These are phyloP conservation scores for Acleris sparsana DNA, from an alignment of 2,888 invertebrate species.

Conservation along the genomic window DNA sequence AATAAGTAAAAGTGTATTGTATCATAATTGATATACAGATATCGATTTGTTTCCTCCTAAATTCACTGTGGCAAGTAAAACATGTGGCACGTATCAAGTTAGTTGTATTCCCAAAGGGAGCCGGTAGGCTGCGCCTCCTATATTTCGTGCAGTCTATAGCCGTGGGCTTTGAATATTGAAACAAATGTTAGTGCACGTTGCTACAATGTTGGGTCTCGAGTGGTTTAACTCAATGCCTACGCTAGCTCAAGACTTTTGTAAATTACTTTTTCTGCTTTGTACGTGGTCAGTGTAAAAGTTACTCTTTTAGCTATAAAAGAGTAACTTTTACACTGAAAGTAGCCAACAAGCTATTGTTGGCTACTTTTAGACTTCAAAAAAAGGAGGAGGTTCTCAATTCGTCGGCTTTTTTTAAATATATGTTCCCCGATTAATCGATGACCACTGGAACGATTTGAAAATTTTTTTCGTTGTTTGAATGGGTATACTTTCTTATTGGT, in stretches of 20 bases:
- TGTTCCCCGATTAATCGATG: no score
- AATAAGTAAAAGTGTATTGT: not conserved
- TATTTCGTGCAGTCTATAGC: not conserved
- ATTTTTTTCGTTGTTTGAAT: no score
- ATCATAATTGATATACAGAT: conserved; percentile 9
- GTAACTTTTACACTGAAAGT: no score
- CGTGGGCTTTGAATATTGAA: not conserved
- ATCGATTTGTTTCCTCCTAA: conserved; percentile 7
- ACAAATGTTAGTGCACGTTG: not conserved
- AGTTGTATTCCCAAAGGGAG: conserved; percentile 12
- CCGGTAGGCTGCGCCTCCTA: conserved; percentile 1
- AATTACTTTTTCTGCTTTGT: not conserved
- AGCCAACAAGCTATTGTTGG: no score
- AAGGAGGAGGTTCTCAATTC: no score
- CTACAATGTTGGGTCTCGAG: not conserved
- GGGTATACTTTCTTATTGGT: no score
- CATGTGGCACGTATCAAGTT: conserved; percentile 16
- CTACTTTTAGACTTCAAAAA: no score
- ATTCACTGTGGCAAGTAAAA: conserved; percentile 5
- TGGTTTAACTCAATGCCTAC: not conserved
- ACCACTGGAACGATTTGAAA: no score
- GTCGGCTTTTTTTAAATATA: no score
- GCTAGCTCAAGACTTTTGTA: not conserved
- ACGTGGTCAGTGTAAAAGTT: no score
- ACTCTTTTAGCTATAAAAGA: no score